phyloP scores from a whole-genome alignment of 1,140 invertebrate species.

The Dendroctonus valens region DNA sequence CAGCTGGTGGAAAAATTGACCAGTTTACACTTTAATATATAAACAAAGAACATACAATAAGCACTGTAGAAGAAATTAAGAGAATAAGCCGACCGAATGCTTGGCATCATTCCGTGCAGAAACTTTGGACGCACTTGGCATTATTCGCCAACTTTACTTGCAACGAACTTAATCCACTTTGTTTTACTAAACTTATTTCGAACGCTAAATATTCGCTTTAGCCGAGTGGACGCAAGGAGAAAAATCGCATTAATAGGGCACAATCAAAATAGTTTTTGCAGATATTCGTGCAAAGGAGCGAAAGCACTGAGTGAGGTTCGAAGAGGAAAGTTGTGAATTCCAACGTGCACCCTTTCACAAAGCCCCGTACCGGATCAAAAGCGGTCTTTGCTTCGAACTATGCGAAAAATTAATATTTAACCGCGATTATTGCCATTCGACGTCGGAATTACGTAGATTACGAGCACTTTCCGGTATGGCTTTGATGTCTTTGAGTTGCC shows the following conservation, averaged over 20 bases:
- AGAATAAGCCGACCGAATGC: too few relatives aligned
- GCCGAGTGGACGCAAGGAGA: too few relatives aligned
- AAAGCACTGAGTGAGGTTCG: not conserved
- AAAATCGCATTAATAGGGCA: not conserved
- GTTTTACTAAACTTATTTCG: too few relatives aligned
- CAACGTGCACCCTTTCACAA: slow-evolving; percentile 26
- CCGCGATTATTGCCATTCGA: slow-evolving; percentile 32
- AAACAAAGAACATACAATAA: too few relatives aligned
- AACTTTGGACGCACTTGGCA: too few relatives aligned
- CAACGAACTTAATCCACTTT: too few relatives aligned
- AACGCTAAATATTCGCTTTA: too few relatives aligned
- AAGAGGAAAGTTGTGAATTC: slow-evolving; percentile 19
- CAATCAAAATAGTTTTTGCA: slow-evolving; percentile 1
- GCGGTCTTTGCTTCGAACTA: slow-evolving; percentile 30
- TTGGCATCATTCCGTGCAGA: too few relatives aligned
- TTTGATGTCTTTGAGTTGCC: slow-evolving; percentile 31
- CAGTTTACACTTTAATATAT: too few relatives aligned
- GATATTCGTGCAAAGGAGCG: slow-evolving; percentile 3
- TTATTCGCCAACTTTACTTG: too few relatives aligned
- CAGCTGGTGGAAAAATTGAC: too few relatives aligned
- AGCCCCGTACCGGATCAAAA: slow-evolving; percentile 19
- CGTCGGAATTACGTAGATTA: slow-evolving; percentile 31
- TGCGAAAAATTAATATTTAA: slow-evolving; percentile 35
- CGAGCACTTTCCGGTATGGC: slow-evolving; percentile 29
- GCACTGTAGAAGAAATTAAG: too few relatives aligned